Evolutionary conservation across 2,113 vertebrate species (phyloP).

Genomic region (Bufo gargarizans): DNA sequence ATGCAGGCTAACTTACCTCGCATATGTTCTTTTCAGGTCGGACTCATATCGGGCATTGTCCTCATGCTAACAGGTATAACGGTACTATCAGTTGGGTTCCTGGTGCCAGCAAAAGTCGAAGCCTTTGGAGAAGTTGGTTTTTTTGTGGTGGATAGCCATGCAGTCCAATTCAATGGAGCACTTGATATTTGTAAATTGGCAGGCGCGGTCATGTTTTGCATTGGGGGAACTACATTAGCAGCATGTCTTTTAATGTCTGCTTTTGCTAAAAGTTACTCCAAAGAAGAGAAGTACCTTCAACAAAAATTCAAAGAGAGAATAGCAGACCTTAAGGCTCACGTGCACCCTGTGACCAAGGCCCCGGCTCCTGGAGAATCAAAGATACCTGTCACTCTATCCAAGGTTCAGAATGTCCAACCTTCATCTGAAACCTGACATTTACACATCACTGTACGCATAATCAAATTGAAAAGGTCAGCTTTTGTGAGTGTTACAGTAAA

Average conservation of each 20-base stretch:
- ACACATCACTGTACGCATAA: conserved; percentile 59
- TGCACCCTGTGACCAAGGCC: conserved; percentile 84
- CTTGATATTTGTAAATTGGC: conserved; percentile 92
- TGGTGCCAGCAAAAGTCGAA: conserved; percentile 87
- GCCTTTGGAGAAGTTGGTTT: conserved; percentile 93
- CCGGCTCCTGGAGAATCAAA: conserved; percentile 87
- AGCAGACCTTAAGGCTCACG: conserved; percentile 83
- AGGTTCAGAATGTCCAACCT: conserved; percentile 93
- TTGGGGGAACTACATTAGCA: conserved; percentile 87
- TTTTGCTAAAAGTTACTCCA: conserved; percentile 88
- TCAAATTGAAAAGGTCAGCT: conserved; percentile 66
- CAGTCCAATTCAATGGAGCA: conserved; percentile 86
- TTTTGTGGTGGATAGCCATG: conserved; percentile 83
- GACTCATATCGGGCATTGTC: conserved; percentile 86
- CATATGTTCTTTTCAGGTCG: conserved; percentile 78
- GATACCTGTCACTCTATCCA: conserved; percentile 93
- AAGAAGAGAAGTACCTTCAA: conserved; percentile 90
- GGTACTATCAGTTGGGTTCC: conserved; percentile 89
- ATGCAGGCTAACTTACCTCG: neutral
- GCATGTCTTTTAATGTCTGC: conserved; percentile 87
- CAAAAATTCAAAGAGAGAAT: conserved; percentile 93
- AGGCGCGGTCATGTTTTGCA: conserved; percentile 89
- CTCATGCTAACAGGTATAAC: conserved; percentile 87
- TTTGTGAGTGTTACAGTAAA: conserved; percentile 63
- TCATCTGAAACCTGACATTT: conserved; percentile 80